A percentile compares a stretch with the other conserved stretches of the same genome.
phyloP scores from a whole-genome alignment of 2,888 invertebrate genomes.

The Phortica okadai region DNA sequence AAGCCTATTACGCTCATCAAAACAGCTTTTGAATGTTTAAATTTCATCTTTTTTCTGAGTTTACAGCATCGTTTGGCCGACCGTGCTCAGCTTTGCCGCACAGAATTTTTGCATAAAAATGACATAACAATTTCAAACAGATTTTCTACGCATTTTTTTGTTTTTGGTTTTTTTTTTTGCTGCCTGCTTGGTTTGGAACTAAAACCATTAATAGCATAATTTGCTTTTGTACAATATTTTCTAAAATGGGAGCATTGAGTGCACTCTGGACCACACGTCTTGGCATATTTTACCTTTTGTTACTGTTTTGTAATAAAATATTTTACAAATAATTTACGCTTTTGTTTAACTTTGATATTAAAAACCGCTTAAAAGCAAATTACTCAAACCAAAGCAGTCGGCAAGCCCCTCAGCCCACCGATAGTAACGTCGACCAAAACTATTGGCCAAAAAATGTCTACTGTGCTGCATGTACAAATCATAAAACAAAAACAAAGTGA shows the following conservation, averaged over 20 bases:
- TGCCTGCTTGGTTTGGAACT: background rate
- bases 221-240: background rate
- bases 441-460: background rate
- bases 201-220: slow-evolving; percentile 16
- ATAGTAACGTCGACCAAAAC: background rate
- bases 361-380: slow-evolving; percentile 63
- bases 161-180: slow-evolving; percentile 27
- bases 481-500: background rate
- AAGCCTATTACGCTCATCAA: slow-evolving; percentile 54
- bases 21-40: slow-evolving; percentile 64
- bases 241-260: background rate
- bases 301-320: slow-evolving; percentile 46
- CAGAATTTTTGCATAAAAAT: slow-evolving; percentile 62
- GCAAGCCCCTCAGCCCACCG: slow-evolving; percentile 4
- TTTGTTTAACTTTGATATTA: slow-evolving; percentile 58
- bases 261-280: background rate
- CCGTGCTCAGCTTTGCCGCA: background rate
- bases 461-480: background rate
- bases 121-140: slow-evolving; percentile 67
- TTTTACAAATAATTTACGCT: slow-evolving; percentile 47
- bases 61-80: background rate
- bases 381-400: slow-evolving; percentile 51
- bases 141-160: slow-evolving; percentile 53
- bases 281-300: background rate
- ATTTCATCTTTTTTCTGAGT: slow-evolving; percentile 44